phyloP scores from a whole-genome alignment of 1,140 invertebrate species.

The Maconellicoccus hirsutus region DNA sequence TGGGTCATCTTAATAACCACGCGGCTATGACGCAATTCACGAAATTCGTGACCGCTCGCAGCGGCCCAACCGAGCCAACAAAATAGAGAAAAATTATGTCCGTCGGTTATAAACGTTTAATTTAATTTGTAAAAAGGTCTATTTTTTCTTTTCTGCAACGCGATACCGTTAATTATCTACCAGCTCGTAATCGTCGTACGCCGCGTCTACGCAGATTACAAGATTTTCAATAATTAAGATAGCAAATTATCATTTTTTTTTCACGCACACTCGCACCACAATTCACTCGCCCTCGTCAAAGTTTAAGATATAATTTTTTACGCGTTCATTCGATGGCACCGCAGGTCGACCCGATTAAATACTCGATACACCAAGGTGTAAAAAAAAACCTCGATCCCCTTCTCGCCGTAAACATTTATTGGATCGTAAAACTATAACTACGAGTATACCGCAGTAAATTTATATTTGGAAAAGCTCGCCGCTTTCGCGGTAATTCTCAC shows the following conservation, averaged over 20 bases:
- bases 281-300: no score
- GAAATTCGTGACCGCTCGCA: conserved; percentile 1
- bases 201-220: neutral
- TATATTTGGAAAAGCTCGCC: no score
- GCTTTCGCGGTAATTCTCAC: no score
- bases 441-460: no score
- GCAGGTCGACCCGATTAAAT: no score
- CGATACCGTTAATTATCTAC: neutral
- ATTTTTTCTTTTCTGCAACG: neutral
- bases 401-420: no score
- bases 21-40: neutral
- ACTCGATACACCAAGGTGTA: no score
- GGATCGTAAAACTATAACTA: no score
- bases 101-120: conserved; percentile 8
- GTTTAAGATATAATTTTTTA: no score
- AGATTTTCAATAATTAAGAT: conserved; percentile 6
- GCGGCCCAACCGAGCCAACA: neutral
- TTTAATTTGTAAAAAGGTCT: conserved; percentile 10
- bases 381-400: no score
- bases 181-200: neutral
- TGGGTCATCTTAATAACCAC: conserved; percentile 7
- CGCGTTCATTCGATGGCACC: no score
- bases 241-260: neutral
- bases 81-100: conserved; percentile 5
- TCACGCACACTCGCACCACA: no score